Evolutionary conservation across 2,113 vertebrate genomes (phyloP).

Genomic region (Mirounga angustirostris): DNA sequence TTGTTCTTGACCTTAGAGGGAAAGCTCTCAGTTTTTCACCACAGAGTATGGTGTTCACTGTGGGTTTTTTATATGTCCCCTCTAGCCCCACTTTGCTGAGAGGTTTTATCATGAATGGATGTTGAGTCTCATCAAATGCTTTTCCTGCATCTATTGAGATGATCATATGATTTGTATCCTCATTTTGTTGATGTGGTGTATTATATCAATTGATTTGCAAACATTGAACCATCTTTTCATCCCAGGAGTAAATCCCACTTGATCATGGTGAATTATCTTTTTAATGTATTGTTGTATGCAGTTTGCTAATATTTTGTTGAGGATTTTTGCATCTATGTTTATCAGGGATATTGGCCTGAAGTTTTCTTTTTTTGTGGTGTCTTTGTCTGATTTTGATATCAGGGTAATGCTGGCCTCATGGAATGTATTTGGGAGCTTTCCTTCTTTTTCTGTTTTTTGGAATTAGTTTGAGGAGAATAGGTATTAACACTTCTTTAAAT

Average conservation of each 20-base stretch:
- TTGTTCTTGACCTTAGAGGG: not conserved
- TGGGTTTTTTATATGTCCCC: not conserved
- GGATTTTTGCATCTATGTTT: not conserved
- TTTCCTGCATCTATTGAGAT: not conserved
- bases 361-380: not conserved
- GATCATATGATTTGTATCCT: not conserved
- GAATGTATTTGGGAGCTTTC: not conserved
- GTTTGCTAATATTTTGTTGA: not conserved
- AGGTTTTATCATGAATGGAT: not conserved
- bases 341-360: not conserved
- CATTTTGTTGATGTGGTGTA: not conserved
- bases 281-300: not conserved
- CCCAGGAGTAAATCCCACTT: not conserved
- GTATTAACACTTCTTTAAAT: not conserved
- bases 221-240: not conserved
- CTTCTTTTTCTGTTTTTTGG: not conserved
- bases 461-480: not conserved
- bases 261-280: not conserved
- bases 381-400: not conserved
- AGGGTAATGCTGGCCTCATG: not conserved
- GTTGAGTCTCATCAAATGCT: not conserved
- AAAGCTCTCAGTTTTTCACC: not conserved
- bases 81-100: not conserved
- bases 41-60: not conserved
- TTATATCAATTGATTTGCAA: not conserved